Conservation (phyloP, 2,888 invertebrate species). For the Ellobium chinense region DNA sequence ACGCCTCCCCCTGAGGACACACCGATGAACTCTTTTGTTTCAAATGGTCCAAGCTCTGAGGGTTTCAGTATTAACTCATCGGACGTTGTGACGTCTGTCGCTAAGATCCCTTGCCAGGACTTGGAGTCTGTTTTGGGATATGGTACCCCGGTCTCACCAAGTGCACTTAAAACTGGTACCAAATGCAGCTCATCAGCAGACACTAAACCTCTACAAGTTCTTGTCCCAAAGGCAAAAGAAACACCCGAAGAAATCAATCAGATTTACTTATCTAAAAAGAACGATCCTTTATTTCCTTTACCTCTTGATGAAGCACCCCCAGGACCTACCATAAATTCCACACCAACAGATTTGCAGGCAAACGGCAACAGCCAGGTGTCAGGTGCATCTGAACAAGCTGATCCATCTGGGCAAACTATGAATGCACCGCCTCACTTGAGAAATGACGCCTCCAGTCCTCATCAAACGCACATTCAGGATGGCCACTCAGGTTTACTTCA, state of each 20-base stretch:
- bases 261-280: neutral
- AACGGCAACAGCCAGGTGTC: no score
- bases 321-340: no score
- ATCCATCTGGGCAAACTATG: no score
- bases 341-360: no score
- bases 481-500: no score
- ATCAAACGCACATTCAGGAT: no score
- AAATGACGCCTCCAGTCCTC: no score
- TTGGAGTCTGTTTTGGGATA: slow-evolving; percentile 10
- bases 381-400: no score
- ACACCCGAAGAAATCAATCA: neutral
- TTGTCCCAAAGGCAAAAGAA: slow-evolving; percentile 5
- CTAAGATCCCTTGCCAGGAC: neutral
- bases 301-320: no score
- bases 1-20: neutral
- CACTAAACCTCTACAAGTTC: slow-evolving; percentile 10
- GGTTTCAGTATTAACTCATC: neutral
- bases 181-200: neutral
- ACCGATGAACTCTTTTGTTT: neutral
- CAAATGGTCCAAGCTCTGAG: neutral
- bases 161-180: neutral
- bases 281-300: no score
- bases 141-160: slow-evolving; percentile 1
- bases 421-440: no score
- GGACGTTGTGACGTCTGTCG: neutral